Base-by-base conservation (phyloP, 2,888 invertebrate species). In the Synergus japonicus region DNA sequence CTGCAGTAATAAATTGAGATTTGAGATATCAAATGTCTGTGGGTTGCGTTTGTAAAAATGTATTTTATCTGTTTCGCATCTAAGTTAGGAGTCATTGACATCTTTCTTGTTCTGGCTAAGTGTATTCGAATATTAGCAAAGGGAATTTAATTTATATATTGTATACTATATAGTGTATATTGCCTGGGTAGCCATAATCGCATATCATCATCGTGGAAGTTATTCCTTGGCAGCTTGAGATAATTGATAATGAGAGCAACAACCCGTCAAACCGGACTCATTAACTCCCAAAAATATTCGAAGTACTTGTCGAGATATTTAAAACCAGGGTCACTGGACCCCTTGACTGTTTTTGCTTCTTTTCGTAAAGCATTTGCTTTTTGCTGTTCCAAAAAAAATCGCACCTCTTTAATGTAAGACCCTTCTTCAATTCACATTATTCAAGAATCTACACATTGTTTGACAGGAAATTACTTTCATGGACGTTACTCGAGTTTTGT, bases 251-350 rank as follows among this genome's bases (percentile, higher is more conserved):
- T 85, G 85, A 82, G 86, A 85, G 83, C 76, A 84, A 77, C 78
- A 79, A 88, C 89, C 82, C 86, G 88, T 87, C 87, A 89, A 91
- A 91, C 89, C 91, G 89, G 90, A 87, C 88, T 85, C 73, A 82
- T 85, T 84, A 64, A 60, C 60, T 78, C 81, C 79, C 85, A 85
- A 86, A 89, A 88, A 89, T 88, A 88, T 83, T 81, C 81, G 78
- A 79, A 77, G 64, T 80, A 76, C 78, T 81, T 76, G 65, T 49
- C 37, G 29, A 73, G 64, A 76, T 81, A 65, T 41, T 22, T 67
- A 81, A 84, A 83, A 84, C 85, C 83, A 81, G 69, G 79, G 81
- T 76, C 73, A 78, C 77, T 60, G 73, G 73, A 73, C 73, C 73
- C n/a, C 49, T 37, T 37, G 13, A 22, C 0, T 29, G 54, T 54